Conservation (phyloP, 1,140 invertebrate species). For the Papilio helenus region DNA sequence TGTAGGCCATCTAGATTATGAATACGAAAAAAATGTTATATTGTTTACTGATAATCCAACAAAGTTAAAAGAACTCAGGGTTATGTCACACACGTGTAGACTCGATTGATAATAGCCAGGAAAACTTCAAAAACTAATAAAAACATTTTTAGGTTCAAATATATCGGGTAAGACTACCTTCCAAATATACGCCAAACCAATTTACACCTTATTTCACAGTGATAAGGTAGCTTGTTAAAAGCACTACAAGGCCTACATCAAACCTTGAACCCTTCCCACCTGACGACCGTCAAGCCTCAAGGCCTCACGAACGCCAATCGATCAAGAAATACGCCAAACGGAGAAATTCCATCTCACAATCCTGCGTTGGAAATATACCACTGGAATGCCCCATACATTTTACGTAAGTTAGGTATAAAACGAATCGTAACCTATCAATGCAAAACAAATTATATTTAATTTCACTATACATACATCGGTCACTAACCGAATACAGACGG, state of each 20-base stretch:
- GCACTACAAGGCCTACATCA: background rate
- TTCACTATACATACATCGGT: background rate
- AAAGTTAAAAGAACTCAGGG: background rate
- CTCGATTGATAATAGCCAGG: background rate
- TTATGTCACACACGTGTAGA: background rate
- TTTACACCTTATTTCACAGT: background rate
- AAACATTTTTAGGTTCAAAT: background rate
- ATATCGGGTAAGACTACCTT: background rate
- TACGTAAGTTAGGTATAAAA: background rate
- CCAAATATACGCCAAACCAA: background rate
- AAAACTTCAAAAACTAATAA: too few species aligned
- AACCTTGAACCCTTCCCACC: conserved; percentile 30
- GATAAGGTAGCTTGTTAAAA: background rate
- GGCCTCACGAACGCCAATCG: conserved; percentile 32
- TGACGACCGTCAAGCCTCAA: conserved; percentile 24
- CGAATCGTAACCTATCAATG: background rate
- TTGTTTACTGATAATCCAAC: background rate
- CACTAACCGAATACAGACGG: background rate
- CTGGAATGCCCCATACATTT: background rate
- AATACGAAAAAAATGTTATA: too few species aligned
- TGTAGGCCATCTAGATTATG: too few species aligned
- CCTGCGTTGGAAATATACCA: conserved; percentile 5
- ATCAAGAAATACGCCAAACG: conserved; percentile 32
- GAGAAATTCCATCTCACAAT: background rate
- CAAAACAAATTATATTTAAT: background rate